Base-by-base conservation (phyloP, 2,888 invertebrate genomes). In the Tubulanus polymorphus region DNA sequence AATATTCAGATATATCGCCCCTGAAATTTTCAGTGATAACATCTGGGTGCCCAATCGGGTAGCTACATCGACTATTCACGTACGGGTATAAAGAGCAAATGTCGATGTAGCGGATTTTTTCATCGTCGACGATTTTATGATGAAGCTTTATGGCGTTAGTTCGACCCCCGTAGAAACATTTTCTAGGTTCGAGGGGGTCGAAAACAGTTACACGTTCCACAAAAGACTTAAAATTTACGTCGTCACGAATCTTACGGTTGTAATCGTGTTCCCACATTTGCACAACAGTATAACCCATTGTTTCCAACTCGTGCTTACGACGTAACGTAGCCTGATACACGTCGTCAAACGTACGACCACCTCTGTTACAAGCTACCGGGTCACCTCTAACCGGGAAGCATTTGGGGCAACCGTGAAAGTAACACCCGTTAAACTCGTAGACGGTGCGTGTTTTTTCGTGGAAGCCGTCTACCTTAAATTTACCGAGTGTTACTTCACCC, bases 81-180 rank as follows among this genome's bases (percentile, higher is more conserved):
- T 55, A 69, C 0, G 71, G 69, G 50, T 73, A 72, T 8, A 71
- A 30, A 3, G 59, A 59, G 0, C 60, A 63, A 20, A 70, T 65
- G 15, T 41, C 41, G 23, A 41, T 3, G 48, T 72, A 69, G 8
- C 58, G 53, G 8, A 68, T 67, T 37, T 54, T 48, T 46, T 68
- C 65, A 12, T 55, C 53, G 1, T 27, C 56, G 1, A 52, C 18
- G 0, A 53, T 57, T 46, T 66, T 60, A 29, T 64, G 51, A 37
- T 63, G 63, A 5, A 72, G 37, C 20, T 65, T 54, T 55, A 67
- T 56, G 3, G 65, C 64, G 46, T 67, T 65, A 0, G 67, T 68
- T 26, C 69, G 20, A 0, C 70, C 71, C 1, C 69, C 69, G 57
- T 51, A 68, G 47, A 72, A 68, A 12, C 64, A 63, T 56, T 69